A percentile compares a stretch with the other conserved stretches of the same genome.
Evolutionary conservation across 2,113 vertebrate species (phyloP).

Genomic region (Megaceryle torquata): DNA sequence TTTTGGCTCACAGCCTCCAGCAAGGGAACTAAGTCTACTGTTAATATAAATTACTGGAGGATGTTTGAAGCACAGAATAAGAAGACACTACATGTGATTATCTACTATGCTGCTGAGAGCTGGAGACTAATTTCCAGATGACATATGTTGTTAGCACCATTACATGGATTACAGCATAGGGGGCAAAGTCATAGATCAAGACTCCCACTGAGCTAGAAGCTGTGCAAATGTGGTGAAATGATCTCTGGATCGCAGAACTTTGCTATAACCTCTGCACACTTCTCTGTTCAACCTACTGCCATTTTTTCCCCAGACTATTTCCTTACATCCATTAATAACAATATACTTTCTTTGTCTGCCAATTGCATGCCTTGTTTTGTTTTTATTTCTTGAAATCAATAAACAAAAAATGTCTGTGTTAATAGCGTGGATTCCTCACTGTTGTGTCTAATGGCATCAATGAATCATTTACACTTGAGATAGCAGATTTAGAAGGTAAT

Average conservation of each 20-base stretch:
- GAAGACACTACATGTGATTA: not conserved
- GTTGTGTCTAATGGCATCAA: not conserved
- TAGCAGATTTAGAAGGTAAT: not conserved
- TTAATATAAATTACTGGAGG: not conserved
- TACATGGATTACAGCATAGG: not conserved
- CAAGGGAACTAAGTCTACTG: not conserved
- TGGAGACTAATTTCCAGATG: slow-evolving; percentile 16
- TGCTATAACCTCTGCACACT: not conserved
- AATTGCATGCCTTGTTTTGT: not conserved
- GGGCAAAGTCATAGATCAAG: not conserved
- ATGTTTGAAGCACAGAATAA: not conserved
- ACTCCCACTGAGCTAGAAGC: not conserved
- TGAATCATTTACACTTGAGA: not conserved
- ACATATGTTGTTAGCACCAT: not conserved
- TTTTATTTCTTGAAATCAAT: not conserved
- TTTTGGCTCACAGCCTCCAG: not conserved
- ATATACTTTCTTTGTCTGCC: not conserved
- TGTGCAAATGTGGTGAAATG: not conserved
- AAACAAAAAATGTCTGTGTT: not conserved
- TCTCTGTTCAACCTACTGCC: not conserved
- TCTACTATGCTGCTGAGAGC: not conserved
- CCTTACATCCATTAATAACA: not conserved
- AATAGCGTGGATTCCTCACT: not conserved
- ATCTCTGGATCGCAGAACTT: not conserved
- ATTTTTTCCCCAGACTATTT: not conserved